Conservation (phyloP, 2,113 vertebrate species). For the Brachyhypopomus occidentalis region DNA sequence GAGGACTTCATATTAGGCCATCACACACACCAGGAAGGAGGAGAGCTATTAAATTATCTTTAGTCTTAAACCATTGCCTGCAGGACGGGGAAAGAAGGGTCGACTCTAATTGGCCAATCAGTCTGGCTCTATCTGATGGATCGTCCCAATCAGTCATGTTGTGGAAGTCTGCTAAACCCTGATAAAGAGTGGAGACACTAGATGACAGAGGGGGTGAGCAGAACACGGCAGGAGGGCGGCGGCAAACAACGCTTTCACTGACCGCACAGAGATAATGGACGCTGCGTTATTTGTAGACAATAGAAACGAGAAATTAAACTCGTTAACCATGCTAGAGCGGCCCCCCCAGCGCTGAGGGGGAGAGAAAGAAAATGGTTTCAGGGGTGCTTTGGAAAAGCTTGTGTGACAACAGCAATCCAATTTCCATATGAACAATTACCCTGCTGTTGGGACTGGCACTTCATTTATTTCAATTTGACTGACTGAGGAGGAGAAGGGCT, state of each 20-base stretch:
- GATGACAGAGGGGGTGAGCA: slow-evolving; percentile 54
- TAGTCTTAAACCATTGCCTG: slow-evolving; percentile 9
- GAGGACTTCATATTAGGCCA: slow-evolving; percentile 28
- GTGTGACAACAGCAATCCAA: slow-evolving; percentile 70
- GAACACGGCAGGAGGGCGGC: slow-evolving; percentile 19
- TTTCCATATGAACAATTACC: slow-evolving; percentile 80
- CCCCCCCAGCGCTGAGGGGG: slow-evolving; percentile 46
- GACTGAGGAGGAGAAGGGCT: slow-evolving; percentile 58
- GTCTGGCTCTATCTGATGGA: slow-evolving; percentile 41
- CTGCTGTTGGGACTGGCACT: slow-evolving; percentile 71
- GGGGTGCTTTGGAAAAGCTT: slow-evolving; percentile 57
- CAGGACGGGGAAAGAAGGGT: slow-evolving; percentile 34
- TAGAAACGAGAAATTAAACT: slow-evolving; percentile 27
- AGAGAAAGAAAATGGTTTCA: slow-evolving; percentile 58
- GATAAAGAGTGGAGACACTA: slow-evolving; percentile 46
- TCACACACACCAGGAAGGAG: not conserved
- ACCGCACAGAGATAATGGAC: slow-evolving; percentile 8
- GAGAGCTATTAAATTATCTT: slow-evolving; percentile 39
- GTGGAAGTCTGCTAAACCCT: slow-evolving; percentile 47
- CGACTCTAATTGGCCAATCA: slow-evolving; percentile 52
- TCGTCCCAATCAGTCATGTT: slow-evolving; percentile 40
- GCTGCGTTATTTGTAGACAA: slow-evolving; percentile 35
- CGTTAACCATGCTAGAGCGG: not conserved
- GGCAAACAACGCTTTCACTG: slow-evolving; percentile 4
- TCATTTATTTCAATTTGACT: slow-evolving; percentile 80